Evolutionary conservation across 2,113 vertebrate species (phyloP).

Genomic region (Gambusia holbrooki): DNA sequence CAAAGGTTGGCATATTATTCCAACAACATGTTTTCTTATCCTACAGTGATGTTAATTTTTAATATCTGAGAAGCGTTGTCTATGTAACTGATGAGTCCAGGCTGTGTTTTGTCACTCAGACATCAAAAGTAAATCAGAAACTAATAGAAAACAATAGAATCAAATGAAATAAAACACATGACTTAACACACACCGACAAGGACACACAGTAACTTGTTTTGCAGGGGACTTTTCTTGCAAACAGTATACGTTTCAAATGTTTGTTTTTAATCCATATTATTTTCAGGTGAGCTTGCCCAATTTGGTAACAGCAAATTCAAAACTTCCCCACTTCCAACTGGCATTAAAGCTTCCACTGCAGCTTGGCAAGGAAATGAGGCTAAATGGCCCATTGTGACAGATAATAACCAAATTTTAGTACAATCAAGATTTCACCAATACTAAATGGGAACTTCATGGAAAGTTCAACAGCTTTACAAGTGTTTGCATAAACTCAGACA

Average conservation of each 20-base stretch:
- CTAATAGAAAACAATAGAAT: neutral
- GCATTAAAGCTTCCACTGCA: neutral
- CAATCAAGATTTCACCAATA: slow-evolving; percentile 8
- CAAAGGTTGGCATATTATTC: neutral
- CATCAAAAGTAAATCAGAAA: neutral
- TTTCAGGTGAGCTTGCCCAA: slow-evolving; percentile 26
- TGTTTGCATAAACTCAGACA: slow-evolving; percentile 37
- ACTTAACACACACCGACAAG: neutral
- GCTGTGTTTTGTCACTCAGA: neutral
- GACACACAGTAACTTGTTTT: slow-evolving; percentile 12
- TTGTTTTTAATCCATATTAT: slow-evolving; percentile 37
- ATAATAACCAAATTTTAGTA: slow-evolving; percentile 52
- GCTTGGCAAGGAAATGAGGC: slow-evolving; percentile 20
- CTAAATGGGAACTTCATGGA: neutral
- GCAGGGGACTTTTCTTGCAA: slow-evolving; percentile 14
- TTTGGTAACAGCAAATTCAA: slow-evolving; percentile 48
- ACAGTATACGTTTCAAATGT: slow-evolving; percentile 39
- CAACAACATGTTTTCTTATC: no score
- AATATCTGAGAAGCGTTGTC: neutral
- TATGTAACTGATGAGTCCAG: neutral
- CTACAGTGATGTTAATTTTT: no score
- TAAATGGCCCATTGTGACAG: neutral
- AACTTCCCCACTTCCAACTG: neutral
- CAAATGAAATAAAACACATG: neutral
- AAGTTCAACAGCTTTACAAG: slow-evolving; percentile 30